phyloP scores from a whole-genome alignment of 1,140 invertebrate genomes.

The Diabrotica undecimpunctata region DNA sequence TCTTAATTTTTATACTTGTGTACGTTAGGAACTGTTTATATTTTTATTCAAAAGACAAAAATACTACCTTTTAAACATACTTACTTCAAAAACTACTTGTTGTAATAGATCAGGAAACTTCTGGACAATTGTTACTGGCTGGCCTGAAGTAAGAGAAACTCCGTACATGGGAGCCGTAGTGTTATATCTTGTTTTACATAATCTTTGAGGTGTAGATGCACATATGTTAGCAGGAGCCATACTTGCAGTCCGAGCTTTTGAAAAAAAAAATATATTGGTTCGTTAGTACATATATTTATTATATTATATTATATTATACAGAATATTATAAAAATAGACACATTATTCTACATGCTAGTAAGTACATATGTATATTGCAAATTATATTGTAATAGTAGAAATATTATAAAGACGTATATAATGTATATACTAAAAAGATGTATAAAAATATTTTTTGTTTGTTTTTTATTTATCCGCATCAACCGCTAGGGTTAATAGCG shows the following conservation, averaged over 20 bases:
- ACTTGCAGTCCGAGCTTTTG: slow-evolving; percentile 39
- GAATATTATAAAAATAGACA: too few relatives aligned
- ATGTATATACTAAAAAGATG: too few relatives aligned
- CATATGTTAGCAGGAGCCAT: slow-evolving; percentile 45
- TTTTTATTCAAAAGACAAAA: too few relatives aligned
- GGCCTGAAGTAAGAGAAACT: slow-evolving; percentile 84
- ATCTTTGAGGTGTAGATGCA: slow-evolving; percentile 63
- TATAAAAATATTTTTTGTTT: too few relatives aligned
- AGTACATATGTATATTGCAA: too few relatives aligned
- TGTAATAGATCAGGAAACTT: slow-evolving; percentile 92
- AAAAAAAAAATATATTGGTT: slow-evolving; percentile 21
- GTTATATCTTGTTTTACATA: slow-evolving; percentile 86
- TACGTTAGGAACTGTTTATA: too few relatives aligned
- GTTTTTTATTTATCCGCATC: too few relatives aligned
- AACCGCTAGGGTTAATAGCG: too few relatives aligned
- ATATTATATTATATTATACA: background rate
- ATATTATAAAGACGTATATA: too few relatives aligned
- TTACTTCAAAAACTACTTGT: slow-evolving; percentile 87
- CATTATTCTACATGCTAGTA: too few relatives aligned
- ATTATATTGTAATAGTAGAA: too few relatives aligned
- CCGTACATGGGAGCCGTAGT: slow-evolving; percentile 92
- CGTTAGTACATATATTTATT: background rate
- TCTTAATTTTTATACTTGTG: too few relatives aligned
- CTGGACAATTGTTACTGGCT: slow-evolving; percentile 89
- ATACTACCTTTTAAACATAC: background rate